phyloP scores from a whole-genome alignment of 2,113 vertebrate species.

The Forbesichthys agassizii region DNA sequence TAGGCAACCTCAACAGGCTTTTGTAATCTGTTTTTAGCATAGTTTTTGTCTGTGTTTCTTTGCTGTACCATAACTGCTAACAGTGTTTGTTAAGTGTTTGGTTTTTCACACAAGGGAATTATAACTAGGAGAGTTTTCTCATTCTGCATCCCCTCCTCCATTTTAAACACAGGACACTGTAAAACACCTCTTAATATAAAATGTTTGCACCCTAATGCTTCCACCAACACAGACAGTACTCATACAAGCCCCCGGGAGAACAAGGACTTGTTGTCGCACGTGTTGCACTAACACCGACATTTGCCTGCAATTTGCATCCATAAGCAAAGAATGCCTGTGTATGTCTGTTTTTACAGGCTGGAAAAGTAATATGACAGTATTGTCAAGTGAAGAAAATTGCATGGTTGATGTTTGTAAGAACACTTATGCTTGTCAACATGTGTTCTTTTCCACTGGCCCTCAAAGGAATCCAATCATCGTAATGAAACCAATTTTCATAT shows the following conservation, averaged over 20 bases:
- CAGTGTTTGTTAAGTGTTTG: neutral
- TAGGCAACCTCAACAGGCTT: constrained; percentile 38
- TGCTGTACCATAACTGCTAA: no score
- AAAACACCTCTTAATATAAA: constrained; percentile 58
- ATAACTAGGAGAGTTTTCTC: constrained; percentile 36
- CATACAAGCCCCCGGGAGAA: constrained; percentile 30
- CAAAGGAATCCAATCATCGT: constrained; percentile 69
- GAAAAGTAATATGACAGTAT: constrained; percentile 27
- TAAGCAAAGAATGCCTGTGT: constrained; percentile 19
- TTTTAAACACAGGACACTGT: constrained; percentile 20
- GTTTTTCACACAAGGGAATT: constrained; percentile 25
- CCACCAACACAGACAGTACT: constrained; percentile 45
- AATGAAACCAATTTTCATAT: constrained; percentile 77
- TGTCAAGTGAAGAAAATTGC: constrained; percentile 38
- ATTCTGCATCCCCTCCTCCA: constrained; percentile 6
- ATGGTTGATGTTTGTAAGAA: constrained; percentile 64
- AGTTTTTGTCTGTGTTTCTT: neutral
- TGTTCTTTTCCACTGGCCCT: constrained; percentile 60
- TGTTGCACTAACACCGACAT: constrained; percentile 26
- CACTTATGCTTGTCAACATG: constrained; percentile 67
- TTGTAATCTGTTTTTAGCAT: constrained; percentile 11
- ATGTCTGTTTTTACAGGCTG: constrained; percentile 7
- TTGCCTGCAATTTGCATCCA: constrained; percentile 23
- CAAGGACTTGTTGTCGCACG: constrained; percentile 46
- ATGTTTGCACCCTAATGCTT: constrained; percentile 37